Conservation (phyloP, 2,797 vertebrate species). For the Phaenicophaeus curvirostris region DNA sequence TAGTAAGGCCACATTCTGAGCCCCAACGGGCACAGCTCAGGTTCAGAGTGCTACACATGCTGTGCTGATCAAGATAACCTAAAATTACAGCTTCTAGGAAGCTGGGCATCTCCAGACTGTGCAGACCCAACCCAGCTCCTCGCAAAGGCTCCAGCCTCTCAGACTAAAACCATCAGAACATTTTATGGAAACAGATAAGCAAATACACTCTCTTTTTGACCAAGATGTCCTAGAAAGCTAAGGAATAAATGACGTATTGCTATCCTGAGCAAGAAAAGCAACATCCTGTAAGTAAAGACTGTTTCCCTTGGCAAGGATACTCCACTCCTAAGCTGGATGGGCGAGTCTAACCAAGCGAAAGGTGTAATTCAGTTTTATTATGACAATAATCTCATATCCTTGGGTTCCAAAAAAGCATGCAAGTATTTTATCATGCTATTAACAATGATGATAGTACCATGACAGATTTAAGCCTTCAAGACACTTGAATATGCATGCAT, state of each 20-base stretch:
- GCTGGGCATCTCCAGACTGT: background rate
- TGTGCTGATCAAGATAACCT: background rate
- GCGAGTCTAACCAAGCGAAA: background rate
- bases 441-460: background rate
- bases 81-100: slow-evolving; percentile 28
- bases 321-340: background rate
- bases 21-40: background rate
- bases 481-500: background rate
- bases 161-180: background rate
- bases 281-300: background rate
- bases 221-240: background rate
- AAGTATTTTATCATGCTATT: background rate
- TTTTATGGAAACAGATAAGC: background rate
- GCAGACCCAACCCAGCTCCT: background rate
- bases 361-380: background rate
- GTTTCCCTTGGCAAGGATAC: background rate
- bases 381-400: background rate
- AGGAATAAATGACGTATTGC: background rate
- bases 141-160: background rate
- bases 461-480: background rate
- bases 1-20: background rate
- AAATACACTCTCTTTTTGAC: background rate
- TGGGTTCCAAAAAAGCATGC: background rate
- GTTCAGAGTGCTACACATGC: background rate
- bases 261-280: background rate